Percentiles rank a stretch among this genome's conserved stretches.
Conservation (phyloP, 2,113 vertebrate species). For the Oenanthe oenanthe region DNA sequence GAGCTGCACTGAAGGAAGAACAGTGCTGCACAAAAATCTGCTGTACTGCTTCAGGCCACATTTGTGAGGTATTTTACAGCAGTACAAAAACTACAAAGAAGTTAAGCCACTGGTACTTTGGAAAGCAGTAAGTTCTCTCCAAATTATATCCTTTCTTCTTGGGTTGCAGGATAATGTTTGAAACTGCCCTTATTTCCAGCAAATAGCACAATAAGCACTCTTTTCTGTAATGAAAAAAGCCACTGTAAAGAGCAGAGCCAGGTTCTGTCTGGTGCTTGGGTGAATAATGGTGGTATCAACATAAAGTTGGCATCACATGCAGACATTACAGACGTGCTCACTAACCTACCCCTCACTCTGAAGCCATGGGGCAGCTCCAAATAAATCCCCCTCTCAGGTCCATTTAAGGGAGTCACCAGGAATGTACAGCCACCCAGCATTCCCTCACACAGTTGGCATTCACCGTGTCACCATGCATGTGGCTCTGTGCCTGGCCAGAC, state of each 20-base stretch:
- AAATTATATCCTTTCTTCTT: neutral
- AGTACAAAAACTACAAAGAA: neutral
- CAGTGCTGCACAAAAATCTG: neutral
- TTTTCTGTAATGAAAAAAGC: neutral
- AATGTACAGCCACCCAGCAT: accelerated
- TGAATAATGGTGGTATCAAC: accelerated
- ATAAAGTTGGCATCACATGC: accelerated
- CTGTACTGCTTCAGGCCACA: neutral
- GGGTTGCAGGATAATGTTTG: neutral
- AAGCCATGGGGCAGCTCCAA: neutral
- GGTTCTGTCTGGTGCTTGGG: neutral
- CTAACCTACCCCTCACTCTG: neutral
- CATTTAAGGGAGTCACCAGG: neutral
- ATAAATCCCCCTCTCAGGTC: neutral
- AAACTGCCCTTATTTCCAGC: neutral
- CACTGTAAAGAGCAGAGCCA: accelerated
- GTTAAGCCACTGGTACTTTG: neutral
- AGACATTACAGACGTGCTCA: accelerated
- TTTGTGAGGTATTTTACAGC: neutral
- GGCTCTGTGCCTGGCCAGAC: accelerated
- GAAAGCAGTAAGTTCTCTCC: neutral
- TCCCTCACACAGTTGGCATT: accelerated
- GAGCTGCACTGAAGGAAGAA: neutral
- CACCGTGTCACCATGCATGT: accelerated
- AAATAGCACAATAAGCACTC: neutral